These are phyloP conservation scores for Sinodicranocentrus sp. DNA, from an alignment of 2,888 invertebrate genomes.

Conservation along the genomic window DNA sequence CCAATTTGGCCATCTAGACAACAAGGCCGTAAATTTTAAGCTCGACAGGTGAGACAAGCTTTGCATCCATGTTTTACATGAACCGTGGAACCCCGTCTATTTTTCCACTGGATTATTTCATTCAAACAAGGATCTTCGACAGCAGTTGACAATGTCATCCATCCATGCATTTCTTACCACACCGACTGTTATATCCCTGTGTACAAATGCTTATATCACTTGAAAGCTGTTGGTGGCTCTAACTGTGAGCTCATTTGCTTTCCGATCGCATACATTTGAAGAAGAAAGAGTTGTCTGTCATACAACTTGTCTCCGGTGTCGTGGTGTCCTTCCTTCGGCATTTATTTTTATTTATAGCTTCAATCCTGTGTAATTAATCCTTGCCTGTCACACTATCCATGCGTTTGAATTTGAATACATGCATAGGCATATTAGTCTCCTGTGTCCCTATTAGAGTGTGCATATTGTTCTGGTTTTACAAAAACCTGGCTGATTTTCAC, in stretches of 20 bases:
- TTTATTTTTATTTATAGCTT: constrained; percentile 57
- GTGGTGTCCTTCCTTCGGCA: constrained; percentile 33
- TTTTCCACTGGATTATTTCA: constrained; percentile 61
- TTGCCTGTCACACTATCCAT: constrained; percentile 55
- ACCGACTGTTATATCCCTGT: background rate
- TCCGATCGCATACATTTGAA: constrained; percentile 39
- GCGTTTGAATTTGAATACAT: background rate
- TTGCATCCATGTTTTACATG: constrained; percentile 53
- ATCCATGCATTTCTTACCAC: constrained; percentile 31
- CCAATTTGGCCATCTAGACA: constrained; percentile 39
- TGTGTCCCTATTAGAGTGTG: background rate
- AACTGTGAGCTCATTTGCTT: constrained; percentile 61
- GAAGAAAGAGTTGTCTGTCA: constrained; percentile 62
- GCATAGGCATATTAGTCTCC: constrained; percentile 3
- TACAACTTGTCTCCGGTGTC: constrained; percentile 47
- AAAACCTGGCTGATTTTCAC: constrained; percentile 27
- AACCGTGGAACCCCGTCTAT: constrained; percentile 49
- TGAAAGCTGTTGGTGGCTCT: background rate
- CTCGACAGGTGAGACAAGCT: constrained; percentile 61
- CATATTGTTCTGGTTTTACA: background rate
- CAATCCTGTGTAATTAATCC: constrained; percentile 62
- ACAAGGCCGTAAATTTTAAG: constrained; percentile 57
- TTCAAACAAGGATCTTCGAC: constrained; percentile 56
- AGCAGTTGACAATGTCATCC: constrained; percentile 62
- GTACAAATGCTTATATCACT: background rate